Percentiles rank a stretch among this genome's conserved stretches.
Evolutionary conservation across 2,113 vertebrate species (phyloP).

Genomic region (Caranx ignobilis): DNA sequence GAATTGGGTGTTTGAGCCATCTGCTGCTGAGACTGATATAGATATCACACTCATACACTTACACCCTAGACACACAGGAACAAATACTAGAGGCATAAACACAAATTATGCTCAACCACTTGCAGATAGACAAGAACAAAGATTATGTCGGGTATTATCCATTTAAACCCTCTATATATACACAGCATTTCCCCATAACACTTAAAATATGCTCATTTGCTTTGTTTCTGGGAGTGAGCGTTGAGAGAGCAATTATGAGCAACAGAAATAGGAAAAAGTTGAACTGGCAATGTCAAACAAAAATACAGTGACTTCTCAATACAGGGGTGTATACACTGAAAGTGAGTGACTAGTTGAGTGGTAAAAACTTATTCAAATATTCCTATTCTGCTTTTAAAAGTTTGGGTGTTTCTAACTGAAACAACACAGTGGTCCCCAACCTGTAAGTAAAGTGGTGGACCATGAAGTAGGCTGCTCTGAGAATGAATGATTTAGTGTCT

Average conservation of each 20-base stretch:
- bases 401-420: too few species aligned
- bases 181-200: background rate
- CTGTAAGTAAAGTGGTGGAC: too few species aligned
- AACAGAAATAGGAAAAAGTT: background rate
- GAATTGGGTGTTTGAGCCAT: conserved; percentile 61
- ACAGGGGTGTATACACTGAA: background rate
- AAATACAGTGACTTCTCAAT: background rate
- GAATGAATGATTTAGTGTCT: too few species aligned
- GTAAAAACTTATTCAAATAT: too few species aligned
- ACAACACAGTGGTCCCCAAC: too few species aligned
- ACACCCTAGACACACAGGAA: conserved; percentile 1
- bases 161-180: background rate
- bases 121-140: background rate
- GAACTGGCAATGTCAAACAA: background rate
- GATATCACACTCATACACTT: conserved; percentile 31
- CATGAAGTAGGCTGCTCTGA: too few species aligned
- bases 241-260: background rate
- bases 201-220: background rate
- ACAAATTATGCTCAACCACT: background rate
- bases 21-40: conserved; percentile 66
- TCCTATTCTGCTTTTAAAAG: too few species aligned
- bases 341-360: too few species aligned
- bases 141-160: background rate
- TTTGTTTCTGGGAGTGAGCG: background rate
- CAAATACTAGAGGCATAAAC: background rate